Evolutionary conservation across 2,113 vertebrate genomes (phyloP).

Genomic region (Alaudala cheleensis): DNA sequence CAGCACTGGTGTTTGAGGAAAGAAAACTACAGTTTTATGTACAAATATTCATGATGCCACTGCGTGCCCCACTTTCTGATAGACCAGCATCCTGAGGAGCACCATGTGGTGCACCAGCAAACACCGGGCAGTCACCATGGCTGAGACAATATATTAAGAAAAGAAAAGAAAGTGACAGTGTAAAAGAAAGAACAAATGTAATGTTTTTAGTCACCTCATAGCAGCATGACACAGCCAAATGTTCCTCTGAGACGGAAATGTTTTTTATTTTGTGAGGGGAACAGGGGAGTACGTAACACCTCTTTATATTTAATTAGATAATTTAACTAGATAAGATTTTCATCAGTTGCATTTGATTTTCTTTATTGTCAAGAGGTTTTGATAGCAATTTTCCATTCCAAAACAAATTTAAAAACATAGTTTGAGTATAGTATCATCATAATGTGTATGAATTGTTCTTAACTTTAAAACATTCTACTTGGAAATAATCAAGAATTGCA

Average conservation of each 20-base stretch:
- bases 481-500: neutral
- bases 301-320: neutral
- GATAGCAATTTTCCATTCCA: neutral
- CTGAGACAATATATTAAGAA: neutral
- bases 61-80: neutral
- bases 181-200: neutral
- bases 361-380: neutral
- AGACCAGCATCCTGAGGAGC: slow-evolving; percentile 16
- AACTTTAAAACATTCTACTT: neutral
- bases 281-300: neutral
- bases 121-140: neutral
- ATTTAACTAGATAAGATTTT: neutral
- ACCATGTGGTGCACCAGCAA: neutral
- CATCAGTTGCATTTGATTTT: neutral
- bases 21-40: neutral
- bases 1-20: neutral
- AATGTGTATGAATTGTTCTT: neutral
- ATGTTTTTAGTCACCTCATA: neutral
- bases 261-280: neutral
- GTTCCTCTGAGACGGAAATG: neutral
- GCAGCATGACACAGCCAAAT: neutral
- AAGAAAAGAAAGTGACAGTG: neutral
- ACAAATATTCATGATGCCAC: neutral
- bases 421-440: neutral
- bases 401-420: neutral